These are phyloP conservation scores for Apis laboriosa DNA, from an alignment of 1,140 invertebrate species.

Conservation along the genomic window DNA sequence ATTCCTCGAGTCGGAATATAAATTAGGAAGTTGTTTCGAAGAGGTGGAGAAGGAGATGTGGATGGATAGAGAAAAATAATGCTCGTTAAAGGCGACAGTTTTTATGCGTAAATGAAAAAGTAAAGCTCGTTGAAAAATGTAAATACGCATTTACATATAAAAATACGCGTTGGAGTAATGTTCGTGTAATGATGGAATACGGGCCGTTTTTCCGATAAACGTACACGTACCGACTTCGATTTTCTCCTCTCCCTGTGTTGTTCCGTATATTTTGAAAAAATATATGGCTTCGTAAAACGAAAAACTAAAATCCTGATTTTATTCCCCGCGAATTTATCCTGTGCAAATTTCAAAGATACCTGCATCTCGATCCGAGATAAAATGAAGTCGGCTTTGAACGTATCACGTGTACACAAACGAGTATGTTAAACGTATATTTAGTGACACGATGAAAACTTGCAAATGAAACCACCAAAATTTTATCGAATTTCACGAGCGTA, in stretches of 20 bases:
- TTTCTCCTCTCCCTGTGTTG: no score
- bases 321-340: background rate
- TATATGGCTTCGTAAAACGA: background rate
- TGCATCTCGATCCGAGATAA: background rate
- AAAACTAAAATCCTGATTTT: background rate
- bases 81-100: background rate
- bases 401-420: no score
- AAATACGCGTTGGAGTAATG: background rate
- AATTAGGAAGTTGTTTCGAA: background rate
- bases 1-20: slow-evolving; percentile 6
- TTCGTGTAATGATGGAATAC: no score
- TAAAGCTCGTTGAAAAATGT: slow-evolving; percentile 8
- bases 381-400: slow-evolving; percentile 2
- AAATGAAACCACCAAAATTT: slow-evolving; percentile 9
- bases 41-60: background rate
- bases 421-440: slow-evolving; percentile 17
- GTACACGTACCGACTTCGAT: no score
- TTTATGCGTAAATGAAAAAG: background rate
- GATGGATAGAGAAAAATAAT: background rate
- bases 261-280: background rate
- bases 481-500: background rate
- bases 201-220: no score
- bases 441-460: slow-evolving; percentile 8
- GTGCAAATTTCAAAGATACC: background rate
- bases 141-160: slow-evolving; percentile 5